A percentile compares a stretch with the other conserved stretches of the same genome.
Conservation (phyloP, 2,797 vertebrate species). For the Cephalopachus bancanus region DNA sequence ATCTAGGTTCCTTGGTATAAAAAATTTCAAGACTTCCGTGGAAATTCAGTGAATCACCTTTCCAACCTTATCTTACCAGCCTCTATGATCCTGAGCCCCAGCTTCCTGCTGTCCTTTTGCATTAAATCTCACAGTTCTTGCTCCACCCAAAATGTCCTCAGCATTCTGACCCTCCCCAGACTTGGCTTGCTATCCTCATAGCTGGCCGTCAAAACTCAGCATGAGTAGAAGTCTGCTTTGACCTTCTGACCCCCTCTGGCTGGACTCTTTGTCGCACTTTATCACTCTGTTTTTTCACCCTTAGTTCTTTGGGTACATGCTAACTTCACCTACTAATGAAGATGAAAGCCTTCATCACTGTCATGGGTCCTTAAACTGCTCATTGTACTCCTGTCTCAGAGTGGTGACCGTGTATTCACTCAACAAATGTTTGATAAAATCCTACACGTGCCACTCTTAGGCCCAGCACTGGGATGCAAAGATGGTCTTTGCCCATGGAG, state of each 20-base stretch:
- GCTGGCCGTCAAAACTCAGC: slow-evolving; percentile 45
- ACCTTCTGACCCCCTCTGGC: not conserved
- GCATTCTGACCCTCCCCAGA: not conserved
- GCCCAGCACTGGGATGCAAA: not conserved
- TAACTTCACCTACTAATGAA: not conserved
- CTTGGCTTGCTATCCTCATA: not conserved
- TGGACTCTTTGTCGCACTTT: not conserved
- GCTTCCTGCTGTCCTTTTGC: not conserved
- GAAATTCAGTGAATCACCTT: not conserved
- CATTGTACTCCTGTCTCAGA: not conserved
- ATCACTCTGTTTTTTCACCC: not conserved
- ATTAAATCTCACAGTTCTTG: not conserved
- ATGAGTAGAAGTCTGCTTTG: not conserved
- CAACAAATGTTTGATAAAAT: not conserved
- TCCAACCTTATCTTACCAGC: not conserved
- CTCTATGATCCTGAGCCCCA: not conserved
- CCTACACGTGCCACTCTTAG: fast-evolving
- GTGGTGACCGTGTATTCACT: not conserved
- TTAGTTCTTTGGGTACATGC: not conserved
- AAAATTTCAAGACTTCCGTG: not conserved
- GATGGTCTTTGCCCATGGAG: not conserved
- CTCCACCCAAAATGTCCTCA: not conserved
- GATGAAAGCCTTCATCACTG: not conserved
- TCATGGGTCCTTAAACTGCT: not conserved
- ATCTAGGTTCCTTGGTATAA: not conserved